Percentiles rank a stretch among this genome's conserved stretches.
phyloP scores from a whole-genome alignment of 2,113 vertebrate genomes.

The Sphyrna mokarran region DNA sequence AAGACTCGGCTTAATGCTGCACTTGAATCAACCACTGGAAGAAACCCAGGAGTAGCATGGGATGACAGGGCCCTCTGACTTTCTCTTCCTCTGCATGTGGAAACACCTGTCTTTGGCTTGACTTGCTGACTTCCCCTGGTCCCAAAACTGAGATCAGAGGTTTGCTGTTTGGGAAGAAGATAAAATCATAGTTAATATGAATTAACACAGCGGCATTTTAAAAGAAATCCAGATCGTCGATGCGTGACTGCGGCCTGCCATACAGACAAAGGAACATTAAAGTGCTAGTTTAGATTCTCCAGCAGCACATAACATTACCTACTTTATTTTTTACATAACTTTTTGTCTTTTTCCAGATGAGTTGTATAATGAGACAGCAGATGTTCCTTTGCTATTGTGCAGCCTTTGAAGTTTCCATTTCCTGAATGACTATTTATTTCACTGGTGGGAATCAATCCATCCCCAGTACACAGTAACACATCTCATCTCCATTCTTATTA shows the following conservation, averaged over 20 bases:
- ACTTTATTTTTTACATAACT: neutral
- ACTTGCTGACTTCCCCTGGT: neutral
- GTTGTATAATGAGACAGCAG: neutral
- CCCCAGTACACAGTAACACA: neutral
- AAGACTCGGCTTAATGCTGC: neutral
- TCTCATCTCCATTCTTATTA: neutral
- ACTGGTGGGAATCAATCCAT: neutral
- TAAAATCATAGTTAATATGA: neutral
- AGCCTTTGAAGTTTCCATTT: neutral
- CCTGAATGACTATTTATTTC: neutral
- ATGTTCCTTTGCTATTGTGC: neutral
- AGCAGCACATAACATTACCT: neutral
- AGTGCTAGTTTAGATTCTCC: neutral
- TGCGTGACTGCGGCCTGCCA: neutral
- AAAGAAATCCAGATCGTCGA: neutral
- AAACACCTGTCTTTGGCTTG: neutral
- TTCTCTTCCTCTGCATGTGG: neutral
- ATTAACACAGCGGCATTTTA: neutral
- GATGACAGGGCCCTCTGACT: neutral
- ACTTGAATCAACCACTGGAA: neutral
- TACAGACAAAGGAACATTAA: neutral
- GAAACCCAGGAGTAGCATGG: neutral
- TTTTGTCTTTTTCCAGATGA: neutral
- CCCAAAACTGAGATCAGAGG: neutral
- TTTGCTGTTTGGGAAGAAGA: neutral